phyloP scores from a whole-genome alignment of 2,113 vertebrate species.

The Tachuris rubrigastra region DNA sequence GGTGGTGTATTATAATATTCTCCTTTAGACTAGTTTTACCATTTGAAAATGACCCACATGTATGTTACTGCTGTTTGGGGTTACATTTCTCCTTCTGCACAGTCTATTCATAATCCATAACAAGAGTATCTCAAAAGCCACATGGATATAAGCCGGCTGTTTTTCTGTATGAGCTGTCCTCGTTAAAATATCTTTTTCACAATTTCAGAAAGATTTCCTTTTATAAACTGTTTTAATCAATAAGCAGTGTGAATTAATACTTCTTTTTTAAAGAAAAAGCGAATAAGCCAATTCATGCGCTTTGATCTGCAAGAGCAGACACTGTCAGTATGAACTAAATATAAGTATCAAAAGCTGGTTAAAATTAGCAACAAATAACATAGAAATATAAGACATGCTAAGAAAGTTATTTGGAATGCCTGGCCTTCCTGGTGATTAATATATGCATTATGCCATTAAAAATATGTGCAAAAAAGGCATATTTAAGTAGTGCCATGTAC shows the following conservation, averaged over 20 bases:
- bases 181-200: not conserved
- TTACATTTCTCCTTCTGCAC: not conserved
- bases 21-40: not conserved
- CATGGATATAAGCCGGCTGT: not conserved
- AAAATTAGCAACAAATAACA: slow-evolving; percentile 13
- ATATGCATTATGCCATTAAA: not conserved
- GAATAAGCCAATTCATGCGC: not conserved
- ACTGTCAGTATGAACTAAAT: not conserved
- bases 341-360: not conserved
- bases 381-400: not conserved
- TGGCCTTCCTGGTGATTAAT: not conserved
- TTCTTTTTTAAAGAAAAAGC: not conserved
- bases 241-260: not conserved
- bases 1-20: not conserved
- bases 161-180: not conserved
- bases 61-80: not conserved
- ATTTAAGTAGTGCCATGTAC: not conserved
- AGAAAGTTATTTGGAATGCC: not conserved
- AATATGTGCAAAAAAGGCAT: not conserved
- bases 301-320: slow-evolving; percentile 6
- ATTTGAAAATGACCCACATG: not conserved
- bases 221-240: not conserved
- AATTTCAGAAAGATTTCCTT: not conserved
- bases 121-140: not conserved
- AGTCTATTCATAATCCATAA: not conserved